These are phyloP conservation scores for Nezara viridula DNA, from an alignment of 2,888 invertebrate genomes.

Conservation along the genomic window DNA sequence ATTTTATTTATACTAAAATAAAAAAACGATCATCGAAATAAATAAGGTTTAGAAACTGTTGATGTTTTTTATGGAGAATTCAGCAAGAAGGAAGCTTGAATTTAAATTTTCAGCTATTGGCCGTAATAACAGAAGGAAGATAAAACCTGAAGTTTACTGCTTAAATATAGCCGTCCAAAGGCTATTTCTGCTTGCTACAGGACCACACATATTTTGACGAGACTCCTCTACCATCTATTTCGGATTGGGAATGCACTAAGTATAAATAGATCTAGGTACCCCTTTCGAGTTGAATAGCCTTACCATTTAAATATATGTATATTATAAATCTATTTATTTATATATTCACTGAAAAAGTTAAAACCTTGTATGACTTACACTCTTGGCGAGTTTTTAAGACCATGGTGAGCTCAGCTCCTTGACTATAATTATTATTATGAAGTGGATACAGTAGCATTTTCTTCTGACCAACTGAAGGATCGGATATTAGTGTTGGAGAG, in stretches of 20 bases:
- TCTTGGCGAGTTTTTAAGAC: too few relatives aligned
- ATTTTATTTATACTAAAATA: neutral
- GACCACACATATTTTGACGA: slow-evolving; percentile 23
- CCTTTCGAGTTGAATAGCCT: slow-evolving; percentile 26
- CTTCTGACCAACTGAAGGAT: too few relatives aligned
- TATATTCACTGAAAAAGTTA: too few relatives aligned
- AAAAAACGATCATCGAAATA: neutral
- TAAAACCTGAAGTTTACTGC: neutral
- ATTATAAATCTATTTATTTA: neutral
- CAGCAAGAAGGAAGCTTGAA: neutral
- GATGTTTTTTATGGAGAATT: neutral
- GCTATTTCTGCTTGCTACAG: neutral
- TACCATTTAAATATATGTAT: neutral
- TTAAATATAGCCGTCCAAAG: neutral
- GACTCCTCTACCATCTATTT: slow-evolving; percentile 20
- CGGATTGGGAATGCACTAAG: neutral
- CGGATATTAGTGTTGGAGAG: too few relatives aligned
- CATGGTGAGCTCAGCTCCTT: too few relatives aligned
- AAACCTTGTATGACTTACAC: too few relatives aligned
- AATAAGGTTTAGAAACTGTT: neutral
- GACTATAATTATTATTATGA: too few relatives aligned
- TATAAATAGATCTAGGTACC: slow-evolving; percentile 17
- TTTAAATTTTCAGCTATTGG: neutral
- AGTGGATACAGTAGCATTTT: too few relatives aligned
- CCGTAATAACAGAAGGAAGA: neutral